Base-by-base conservation (phyloP, 2,113 vertebrate species). In the Rhinogobius similis region DNA sequence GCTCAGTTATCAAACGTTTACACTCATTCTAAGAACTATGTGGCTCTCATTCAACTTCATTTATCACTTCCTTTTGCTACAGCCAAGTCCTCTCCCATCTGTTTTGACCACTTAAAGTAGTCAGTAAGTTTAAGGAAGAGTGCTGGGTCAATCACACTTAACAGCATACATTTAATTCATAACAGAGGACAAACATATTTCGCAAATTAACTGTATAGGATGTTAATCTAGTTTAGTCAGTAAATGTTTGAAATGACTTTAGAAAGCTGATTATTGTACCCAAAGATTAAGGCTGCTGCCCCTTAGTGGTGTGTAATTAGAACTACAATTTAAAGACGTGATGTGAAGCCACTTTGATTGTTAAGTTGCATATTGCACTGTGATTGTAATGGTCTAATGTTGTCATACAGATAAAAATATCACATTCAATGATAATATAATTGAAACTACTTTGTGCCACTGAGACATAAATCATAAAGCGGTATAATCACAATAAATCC, bases 1-100 rank as follows among this genome's bases (percentile, higher is more conserved):
- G 29, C 23, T 7, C 23, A 53, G 73, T 24, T 62, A 21, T 73
- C 70, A 68, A 77, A 86, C 46, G 65, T 55, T 82, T 78, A 65
- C 43, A 44, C 66, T 67, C 24, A 46, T 27, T 66, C 80, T 75
- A 75, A 81, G 77, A 88, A 76, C 80, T 67, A 82, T 21, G 44
- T 81, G 81, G 75, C 75, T 29, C 6, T n/a, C 0, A 14, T 56
- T 70, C 71, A 76, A 59, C 55, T 2, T 27, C 59, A 81, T 77
- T 68, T 77, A 87, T 85, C 68, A 74, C 68, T 89, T 86, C 72
- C 32, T 74, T 72, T 63, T 58, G 48, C 12, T 1, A 61, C 23
- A 66, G 83, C 76, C 82, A 80, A 76, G 55, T 81, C 62, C 61
- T 65, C 62, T 74, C 68, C 66, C 68, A 66, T 83, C 23, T 39